Evolutionary conservation across 1,140 invertebrate genomes (phyloP).

Genomic region (Cyrtorhinus lividipennis): DNA sequence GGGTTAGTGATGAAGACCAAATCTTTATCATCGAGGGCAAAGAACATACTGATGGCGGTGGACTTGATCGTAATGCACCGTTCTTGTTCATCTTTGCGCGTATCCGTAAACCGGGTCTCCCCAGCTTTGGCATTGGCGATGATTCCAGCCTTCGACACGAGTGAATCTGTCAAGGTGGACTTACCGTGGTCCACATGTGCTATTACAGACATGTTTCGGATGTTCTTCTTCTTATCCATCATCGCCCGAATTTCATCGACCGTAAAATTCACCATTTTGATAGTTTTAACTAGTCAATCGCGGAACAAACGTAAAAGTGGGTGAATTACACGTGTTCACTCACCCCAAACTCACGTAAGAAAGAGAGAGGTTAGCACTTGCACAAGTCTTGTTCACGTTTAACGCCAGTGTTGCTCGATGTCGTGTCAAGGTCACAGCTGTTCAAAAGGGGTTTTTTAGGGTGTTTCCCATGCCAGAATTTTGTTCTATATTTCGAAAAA

Average conservation of each 20-base stretch:
- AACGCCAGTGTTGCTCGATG: no score
- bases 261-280: conserved; percentile 95
- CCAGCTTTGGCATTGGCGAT: conserved; percentile 97
- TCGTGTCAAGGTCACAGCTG: no score
- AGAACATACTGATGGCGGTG: conserved; percentile 98
- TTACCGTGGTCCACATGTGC: conserved; percentile 99
- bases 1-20: conserved; percentile 74
- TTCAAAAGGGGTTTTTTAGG: no score
- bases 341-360: no score
- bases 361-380: no score
- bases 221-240: conserved; percentile 99
- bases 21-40: conserved; percentile 87
- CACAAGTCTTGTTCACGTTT: no score
- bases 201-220: conserved; percentile 99
- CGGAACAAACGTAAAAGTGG: background rate
- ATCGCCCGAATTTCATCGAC: conserved; percentile 98
- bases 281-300: background rate
- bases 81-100: conserved; percentile 98
- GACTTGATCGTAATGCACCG: conserved; percentile 99
- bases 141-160: conserved; percentile 99
- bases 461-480: no score
- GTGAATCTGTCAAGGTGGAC: conserved; percentile 96
- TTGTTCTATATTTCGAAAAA: no score
- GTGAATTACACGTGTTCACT: background rate
- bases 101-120: conserved; percentile 98